Conservation (phyloP, 2,888 invertebrate species). For the Cryptocheilus praepositus region DNA sequence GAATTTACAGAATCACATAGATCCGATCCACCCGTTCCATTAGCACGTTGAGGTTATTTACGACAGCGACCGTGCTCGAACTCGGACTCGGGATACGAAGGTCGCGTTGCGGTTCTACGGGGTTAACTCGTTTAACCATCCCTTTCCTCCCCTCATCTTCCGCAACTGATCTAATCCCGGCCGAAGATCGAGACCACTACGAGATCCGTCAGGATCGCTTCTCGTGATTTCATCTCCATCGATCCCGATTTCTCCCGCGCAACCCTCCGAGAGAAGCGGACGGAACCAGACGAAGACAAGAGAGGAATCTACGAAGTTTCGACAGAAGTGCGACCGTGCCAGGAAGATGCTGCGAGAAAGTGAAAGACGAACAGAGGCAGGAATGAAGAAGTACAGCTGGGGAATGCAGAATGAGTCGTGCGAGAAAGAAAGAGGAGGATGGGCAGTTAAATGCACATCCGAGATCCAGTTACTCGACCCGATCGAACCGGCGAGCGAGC, state of each 20-base stretch:
- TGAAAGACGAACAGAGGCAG: no score
- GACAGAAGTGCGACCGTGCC: no score
- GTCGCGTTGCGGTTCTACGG: conserved; percentile 53
- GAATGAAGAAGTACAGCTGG: no score
- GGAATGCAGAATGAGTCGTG: no score
- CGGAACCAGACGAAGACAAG: no score
- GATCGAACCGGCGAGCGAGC: conserved; percentile 11
- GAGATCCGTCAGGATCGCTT: background rate
- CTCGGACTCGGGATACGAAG: conserved; percentile 40
- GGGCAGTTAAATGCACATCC: conserved; percentile 1
- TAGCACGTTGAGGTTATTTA: conserved; percentile 53
- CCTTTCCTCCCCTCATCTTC: conserved; percentile 14
- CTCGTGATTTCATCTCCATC: conserved; percentile 12
- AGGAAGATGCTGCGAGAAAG: no score
- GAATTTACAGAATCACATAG: no score
- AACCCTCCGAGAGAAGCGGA: no score
- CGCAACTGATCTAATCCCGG: conserved; percentile 3
- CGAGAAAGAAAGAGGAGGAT: background rate
- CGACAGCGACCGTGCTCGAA: conserved; percentile 38
- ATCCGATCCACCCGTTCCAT: conserved; percentile 21
- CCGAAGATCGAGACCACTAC: conserved; percentile 42
- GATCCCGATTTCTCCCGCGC: background rate
- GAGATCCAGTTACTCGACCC: conserved; percentile 55
- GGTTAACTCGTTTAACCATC: conserved; percentile 69
- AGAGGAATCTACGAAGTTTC: no score